A percentile compares a stretch with the other conserved stretches of the same genome.
Evolutionary conservation across 2,113 vertebrate genomes (phyloP).

Genomic region (Halichoerus grypus): DNA sequence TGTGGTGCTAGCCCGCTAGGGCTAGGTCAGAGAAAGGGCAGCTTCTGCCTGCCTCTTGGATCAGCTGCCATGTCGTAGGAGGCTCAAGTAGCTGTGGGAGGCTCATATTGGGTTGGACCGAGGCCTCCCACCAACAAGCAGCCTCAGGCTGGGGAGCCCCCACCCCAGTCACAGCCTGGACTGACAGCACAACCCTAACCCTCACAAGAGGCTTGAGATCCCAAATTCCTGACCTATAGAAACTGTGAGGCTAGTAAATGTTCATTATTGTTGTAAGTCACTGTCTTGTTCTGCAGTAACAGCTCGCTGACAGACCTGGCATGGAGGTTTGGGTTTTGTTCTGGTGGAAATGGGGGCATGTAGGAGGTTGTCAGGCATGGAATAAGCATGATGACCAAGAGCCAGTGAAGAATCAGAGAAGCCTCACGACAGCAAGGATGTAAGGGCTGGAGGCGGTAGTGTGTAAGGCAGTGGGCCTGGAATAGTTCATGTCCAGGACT

Average conservation of each 20-base stretch:
- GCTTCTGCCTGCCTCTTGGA: not conserved
- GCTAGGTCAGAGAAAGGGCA: not conserved
- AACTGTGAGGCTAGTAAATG: accelerated
- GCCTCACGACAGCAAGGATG: accelerated
- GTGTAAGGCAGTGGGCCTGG: not conserved
- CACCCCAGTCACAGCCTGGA: accelerated
- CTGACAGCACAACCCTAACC: not conserved
- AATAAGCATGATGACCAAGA: accelerated
- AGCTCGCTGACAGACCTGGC: accelerated
- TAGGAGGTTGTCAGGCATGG: not conserved
- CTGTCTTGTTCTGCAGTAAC: not conserved
- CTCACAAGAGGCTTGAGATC: not conserved
- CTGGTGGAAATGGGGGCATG: not conserved
- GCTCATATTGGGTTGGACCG: accelerated
- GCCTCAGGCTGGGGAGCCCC: not conserved
- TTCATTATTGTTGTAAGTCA: not conserved
- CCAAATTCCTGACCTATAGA: not conserved
- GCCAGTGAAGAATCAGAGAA: too few species aligned
- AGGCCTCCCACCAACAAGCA: not conserved
- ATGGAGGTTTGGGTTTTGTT: not conserved
- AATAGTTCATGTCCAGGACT: accelerated
- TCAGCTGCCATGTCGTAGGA: not conserved
- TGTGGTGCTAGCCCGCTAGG: not conserved
- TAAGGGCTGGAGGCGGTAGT: accelerated
- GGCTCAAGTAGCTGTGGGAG: not conserved